These are phyloP conservation scores for Camponotus pennsylvanicus DNA, from an alignment of 1,140 invertebrate species.

Conservation along the genomic window DNA sequence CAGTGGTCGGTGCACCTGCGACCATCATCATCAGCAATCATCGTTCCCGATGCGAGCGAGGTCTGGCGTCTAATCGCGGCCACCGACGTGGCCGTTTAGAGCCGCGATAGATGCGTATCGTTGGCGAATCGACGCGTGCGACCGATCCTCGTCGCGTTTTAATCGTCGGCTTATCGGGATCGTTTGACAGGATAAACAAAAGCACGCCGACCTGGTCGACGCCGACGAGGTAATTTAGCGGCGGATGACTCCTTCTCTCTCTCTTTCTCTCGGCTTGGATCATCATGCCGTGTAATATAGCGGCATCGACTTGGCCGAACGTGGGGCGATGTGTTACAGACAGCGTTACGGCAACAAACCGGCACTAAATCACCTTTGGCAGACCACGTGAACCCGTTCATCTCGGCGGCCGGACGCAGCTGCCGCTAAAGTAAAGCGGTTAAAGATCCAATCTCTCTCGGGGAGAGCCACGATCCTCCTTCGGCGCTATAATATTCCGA, in stretches of 20 bases:
- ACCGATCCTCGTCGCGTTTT: conserved; percentile 21
- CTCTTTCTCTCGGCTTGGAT: no score
- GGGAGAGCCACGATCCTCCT: conserved; percentile 11
- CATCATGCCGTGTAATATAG: conserved; percentile 57
- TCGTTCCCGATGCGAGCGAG: conserved; percentile 20
- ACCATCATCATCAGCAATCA: neutral
- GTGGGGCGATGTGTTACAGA: conserved; percentile 58
- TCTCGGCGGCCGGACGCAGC: conserved; percentile 74
- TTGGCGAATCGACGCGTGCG: neutral
- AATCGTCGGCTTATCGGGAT: conserved; percentile 45
- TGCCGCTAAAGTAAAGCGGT: conserved; percentile 54
- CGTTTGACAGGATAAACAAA: conserved; percentile 52
- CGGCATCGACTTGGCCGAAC: conserved; percentile 24
- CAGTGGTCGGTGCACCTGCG: conserved; percentile 38
- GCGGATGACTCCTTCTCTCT: conserved; percentile 10
- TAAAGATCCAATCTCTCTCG: conserved; percentile 60
- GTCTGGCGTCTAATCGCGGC: conserved; percentile 48
- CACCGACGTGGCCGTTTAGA: conserved; percentile 30
- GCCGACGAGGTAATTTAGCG: conserved; percentile 61
- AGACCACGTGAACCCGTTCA: conserved; percentile 73
- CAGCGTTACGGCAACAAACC: conserved; percentile 78
- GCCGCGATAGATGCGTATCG: conserved; percentile 23
- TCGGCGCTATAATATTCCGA: conserved; percentile 52
- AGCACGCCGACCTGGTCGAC: conserved; percentile 18
- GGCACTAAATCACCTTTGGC: conserved; percentile 83